These are phyloP conservation scores for Platyscapa corneri DNA, from an alignment of 1,140 invertebrate genomes.

Conservation along the genomic window DNA sequence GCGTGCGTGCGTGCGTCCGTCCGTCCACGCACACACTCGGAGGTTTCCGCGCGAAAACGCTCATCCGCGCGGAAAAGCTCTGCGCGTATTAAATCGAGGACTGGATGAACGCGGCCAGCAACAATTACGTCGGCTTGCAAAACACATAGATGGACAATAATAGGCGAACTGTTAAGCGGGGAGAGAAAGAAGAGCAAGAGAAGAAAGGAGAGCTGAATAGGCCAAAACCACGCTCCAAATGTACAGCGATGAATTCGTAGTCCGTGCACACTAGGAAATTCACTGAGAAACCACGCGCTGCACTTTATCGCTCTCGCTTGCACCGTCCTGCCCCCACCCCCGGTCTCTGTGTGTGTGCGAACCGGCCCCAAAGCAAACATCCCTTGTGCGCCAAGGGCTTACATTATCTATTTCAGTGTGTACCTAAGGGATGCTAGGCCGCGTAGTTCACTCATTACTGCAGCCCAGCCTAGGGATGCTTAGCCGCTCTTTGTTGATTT, in stretches of 20 bases:
- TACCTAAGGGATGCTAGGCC: constrained; percentile 65
- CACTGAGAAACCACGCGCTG: constrained; percentile 49
- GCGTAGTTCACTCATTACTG: constrained; percentile 9
- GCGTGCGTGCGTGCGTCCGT: not conserved
- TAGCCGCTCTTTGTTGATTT: constrained; percentile 35
- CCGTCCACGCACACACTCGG: not conserved
- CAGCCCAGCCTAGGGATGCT: constrained; percentile 1
- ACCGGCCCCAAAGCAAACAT: constrained; percentile 68
- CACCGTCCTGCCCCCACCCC: not conserved
- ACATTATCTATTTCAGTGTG: constrained; percentile 69
- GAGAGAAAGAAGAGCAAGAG: no score
- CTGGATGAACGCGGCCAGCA: not conserved
- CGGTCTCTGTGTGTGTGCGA: constrained; percentile 58
- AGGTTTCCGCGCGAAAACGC: not conserved
- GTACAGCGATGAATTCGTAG: constrained; percentile 25
- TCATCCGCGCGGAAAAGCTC: not conserved
- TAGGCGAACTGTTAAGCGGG: not conserved
- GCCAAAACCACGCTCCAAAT: not conserved
- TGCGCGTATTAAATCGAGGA: not conserved
- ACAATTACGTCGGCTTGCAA: not conserved
- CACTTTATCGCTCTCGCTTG: not conserved
- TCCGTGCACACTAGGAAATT: constrained; percentile 5
- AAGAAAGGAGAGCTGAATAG: not conserved
- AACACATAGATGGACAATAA: not conserved
- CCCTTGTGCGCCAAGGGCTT: constrained; percentile 62